These are phyloP conservation scores for Alligator sinensis DNA, from an alignment of 2,113 vertebrate genomes.

Conservation along the genomic window DNA sequence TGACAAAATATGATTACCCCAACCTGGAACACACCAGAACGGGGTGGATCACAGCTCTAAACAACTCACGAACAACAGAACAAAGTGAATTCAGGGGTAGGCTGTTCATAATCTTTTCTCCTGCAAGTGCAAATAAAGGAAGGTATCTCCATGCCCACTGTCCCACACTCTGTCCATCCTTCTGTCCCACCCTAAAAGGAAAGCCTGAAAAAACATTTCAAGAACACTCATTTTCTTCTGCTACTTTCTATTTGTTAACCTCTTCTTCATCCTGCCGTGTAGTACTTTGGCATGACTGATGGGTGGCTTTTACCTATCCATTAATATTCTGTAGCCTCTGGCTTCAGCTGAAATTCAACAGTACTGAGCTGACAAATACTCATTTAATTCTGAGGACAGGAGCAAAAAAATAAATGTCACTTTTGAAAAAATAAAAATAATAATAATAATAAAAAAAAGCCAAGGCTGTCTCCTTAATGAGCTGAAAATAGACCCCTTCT, in stretches of 20 bases:
- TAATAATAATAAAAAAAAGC: background rate
- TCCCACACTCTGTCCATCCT: rapidly evolving
- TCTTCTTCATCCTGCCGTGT: background rate
- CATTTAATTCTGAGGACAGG: rapidly evolving
- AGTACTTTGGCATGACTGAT: background rate
- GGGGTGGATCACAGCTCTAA: background rate
- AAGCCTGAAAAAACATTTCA: rapidly evolving
- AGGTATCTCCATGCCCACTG: background rate
- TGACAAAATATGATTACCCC: background rate
- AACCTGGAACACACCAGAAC: background rate
- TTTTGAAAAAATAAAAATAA: background rate
- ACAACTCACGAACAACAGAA: too few relatives aligned
- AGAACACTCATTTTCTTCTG: background rate
- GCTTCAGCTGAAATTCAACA: background rate
- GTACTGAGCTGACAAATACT: background rate
- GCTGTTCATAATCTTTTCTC: background rate
- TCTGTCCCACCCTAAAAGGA: rapidly evolving
- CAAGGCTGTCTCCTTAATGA: background rate
- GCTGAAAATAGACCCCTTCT: background rate
- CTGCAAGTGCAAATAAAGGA: background rate
- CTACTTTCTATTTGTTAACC: background rate
- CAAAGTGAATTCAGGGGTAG: background rate
- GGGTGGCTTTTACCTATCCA: background rate
- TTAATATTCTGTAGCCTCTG: background rate
- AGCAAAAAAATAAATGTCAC: background rate